phyloP scores from a whole-genome alignment of 2,888 invertebrate genomes.

The Spodoptera exigua region DNA sequence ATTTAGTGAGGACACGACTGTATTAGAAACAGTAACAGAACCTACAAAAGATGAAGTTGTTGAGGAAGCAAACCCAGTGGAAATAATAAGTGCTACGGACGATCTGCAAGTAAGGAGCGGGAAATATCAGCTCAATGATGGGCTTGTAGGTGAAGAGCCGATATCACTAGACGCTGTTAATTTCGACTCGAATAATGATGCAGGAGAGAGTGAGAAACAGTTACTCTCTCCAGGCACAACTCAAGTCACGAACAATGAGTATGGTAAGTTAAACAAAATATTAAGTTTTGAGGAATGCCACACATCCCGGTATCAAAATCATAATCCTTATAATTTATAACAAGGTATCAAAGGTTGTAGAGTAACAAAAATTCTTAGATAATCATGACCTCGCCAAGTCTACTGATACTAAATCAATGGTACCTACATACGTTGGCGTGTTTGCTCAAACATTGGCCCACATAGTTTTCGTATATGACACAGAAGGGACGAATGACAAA shows the following conservation, averaged over 20 bases:
- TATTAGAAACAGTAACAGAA: conserved; percentile 36
- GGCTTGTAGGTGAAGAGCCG: conserved; percentile 69
- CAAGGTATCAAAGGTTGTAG: conserved; percentile 21
- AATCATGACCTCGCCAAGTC: conserved; percentile 42
- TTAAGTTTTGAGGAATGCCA: background rate
- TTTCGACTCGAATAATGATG: conserved; percentile 70
- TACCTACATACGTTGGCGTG: conserved; percentile 21
- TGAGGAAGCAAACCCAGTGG: conserved; percentile 67
- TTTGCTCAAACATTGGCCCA: conserved; percentile 42
- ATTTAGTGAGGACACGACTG: conserved; percentile 47
- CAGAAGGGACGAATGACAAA: conserved; percentile 33
- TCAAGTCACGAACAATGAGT: conserved; percentile 74
- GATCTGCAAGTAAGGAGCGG: conserved; percentile 77
- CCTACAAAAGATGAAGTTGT: conserved; percentile 61
- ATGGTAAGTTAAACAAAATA: conserved; percentile 69
- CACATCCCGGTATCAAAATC: background rate
- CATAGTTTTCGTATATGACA: conserved; percentile 26
- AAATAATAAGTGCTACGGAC: conserved; percentile 67
- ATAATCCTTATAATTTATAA: background rate
- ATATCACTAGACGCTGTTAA: conserved; percentile 53
- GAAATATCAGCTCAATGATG: conserved; percentile 81
- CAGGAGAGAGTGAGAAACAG: conserved; percentile 74
- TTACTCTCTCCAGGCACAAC: conserved; percentile 70
- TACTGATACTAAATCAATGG: conserved; percentile 50
- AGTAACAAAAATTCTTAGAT: conserved; percentile 30